Base-by-base conservation (phyloP, 2,888 invertebrate genomes). In the Cephalotes varians region DNA sequence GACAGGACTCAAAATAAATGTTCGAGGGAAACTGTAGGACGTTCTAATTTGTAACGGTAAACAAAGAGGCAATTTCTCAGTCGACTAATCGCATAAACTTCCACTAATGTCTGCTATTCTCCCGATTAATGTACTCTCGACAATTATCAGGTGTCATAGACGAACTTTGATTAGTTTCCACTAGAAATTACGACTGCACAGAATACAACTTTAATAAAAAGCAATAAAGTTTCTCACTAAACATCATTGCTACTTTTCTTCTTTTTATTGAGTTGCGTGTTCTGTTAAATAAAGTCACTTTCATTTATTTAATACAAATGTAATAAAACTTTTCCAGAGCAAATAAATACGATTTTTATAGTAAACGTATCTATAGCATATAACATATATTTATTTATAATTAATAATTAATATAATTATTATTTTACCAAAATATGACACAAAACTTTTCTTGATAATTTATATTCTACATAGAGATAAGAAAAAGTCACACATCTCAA, bases 1-100 rank as follows among this genome's bases (percentile, higher is more conserved):
- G 28, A 76, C 54, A 28, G 9, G 54, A 54, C 54, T 76, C 15
- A 37, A 47, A 54, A 76, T 65, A 76, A 65, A 51, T 65, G 37
- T 37, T 40, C 40, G 37, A 28, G n/a, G 7, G 51, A 65, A 65
- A 25, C 6, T 62, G 28, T n/a, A 31, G 21, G 47, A 34, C 10
- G 15, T 76, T 28, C n/a, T 76, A 76, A 76, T 76, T 76, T 37
- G 65, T 76, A 54, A n/a, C 37, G 10, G n/a, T n/a, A 51, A 76
- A 51, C 49, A 49, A 40, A 65, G 28, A 65, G 21, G 10, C 3
- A 76, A 76, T 76, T 76, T 76, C 40, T 76, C 40, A 76, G 40
- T 54, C 51, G 47, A 47, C 47, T 74, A 64, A 51, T 76, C 40
- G 6, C 28, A 51, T 28, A 6, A 62, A 74, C 60, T 74, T 49